Percentiles rank a stretch among this genome's conserved stretches.
These are phyloP conservation scores for Drosophila takahashii DNA, from an alignment of 1,140 invertebrate species.

Conservation along the genomic window DNA sequence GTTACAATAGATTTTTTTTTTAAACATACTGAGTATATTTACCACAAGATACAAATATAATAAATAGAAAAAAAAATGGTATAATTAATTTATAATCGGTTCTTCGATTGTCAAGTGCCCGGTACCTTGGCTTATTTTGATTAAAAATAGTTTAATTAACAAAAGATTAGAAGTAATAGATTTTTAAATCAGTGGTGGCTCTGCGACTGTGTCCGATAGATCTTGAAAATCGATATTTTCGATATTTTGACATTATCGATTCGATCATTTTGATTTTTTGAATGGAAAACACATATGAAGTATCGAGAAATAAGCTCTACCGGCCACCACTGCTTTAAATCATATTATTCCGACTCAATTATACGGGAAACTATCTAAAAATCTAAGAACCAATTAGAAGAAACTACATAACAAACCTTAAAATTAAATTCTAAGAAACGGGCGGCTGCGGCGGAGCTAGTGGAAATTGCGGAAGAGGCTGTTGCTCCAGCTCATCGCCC, in stretches of 20 bases:
- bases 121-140: background rate
- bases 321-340: too few species aligned
- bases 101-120: background rate
- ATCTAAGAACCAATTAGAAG: background rate
- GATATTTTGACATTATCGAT: too few species aligned
- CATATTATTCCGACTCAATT: too few species aligned
- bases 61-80: conserved; percentile 11
- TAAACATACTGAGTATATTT: conserved; percentile 5
- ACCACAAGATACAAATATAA: background rate
- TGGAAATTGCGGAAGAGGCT: conserved; percentile 15
- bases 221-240: too few species aligned
- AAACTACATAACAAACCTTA: background rate
- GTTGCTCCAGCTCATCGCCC: conserved; percentile 23
- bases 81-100: conserved; percentile 1
- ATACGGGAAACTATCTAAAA: too few species aligned
- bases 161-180: background rate
- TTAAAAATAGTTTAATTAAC: background rate
- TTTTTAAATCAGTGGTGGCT: too few species aligned
- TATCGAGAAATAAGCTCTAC: too few species aligned
- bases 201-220: too few species aligned
- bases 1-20: too few species aligned
- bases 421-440: background rate
- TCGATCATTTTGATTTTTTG: too few species aligned
- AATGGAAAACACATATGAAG: too few species aligned
- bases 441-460: background rate